A percentile compares a stretch with the other conserved stretches of the same genome.
phyloP scores from a whole-genome alignment of 2,888 invertebrate genomes.

The Gymnocheta viridis region DNA sequence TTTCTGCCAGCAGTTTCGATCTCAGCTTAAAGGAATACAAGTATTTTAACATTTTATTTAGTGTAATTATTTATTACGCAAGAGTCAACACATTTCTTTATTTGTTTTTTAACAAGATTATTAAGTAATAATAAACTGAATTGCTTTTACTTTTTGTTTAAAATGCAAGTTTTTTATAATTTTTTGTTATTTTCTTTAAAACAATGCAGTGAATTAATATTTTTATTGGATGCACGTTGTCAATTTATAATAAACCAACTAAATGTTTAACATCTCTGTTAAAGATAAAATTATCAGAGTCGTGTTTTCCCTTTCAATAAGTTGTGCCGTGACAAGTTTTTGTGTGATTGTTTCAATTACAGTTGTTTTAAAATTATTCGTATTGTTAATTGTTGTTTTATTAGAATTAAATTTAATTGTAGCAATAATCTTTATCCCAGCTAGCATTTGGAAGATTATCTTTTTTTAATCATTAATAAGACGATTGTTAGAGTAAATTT shows the following conservation, averaged over 20 bases:
- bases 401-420: too few species aligned
- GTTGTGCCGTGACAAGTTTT: too few species aligned
- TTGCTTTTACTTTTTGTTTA: neutral
- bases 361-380: too few species aligned
- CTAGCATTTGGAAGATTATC: too few species aligned
- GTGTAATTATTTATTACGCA: slow-evolving; percentile 27
- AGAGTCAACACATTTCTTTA: neutral
- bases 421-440: too few species aligned
- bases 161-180: too few species aligned
- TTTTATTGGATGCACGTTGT: slow-evolving; percentile 13
- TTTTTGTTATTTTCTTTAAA: too few species aligned
- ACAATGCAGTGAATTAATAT: neutral
- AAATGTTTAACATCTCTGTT: slow-evolving; percentile 15
- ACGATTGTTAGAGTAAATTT: too few species aligned
- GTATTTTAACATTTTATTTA: slow-evolving; percentile 45
- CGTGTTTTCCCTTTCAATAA: neutral
- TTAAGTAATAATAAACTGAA: neutral
- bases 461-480: too few species aligned
- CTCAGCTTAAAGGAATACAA: slow-evolving; percentile 8
- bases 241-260: neutral
- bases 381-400: too few species aligned
- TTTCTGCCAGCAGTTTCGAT: neutral
- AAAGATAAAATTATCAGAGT: neutral
- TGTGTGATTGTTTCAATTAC: too few species aligned
- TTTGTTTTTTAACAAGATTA: neutral